Evolutionary conservation across 2,797 vertebrate genomes (phyloP), one percentile per base, ranked within the genome.

Genomic region (Hypotaenidia okinawae): DNA sequence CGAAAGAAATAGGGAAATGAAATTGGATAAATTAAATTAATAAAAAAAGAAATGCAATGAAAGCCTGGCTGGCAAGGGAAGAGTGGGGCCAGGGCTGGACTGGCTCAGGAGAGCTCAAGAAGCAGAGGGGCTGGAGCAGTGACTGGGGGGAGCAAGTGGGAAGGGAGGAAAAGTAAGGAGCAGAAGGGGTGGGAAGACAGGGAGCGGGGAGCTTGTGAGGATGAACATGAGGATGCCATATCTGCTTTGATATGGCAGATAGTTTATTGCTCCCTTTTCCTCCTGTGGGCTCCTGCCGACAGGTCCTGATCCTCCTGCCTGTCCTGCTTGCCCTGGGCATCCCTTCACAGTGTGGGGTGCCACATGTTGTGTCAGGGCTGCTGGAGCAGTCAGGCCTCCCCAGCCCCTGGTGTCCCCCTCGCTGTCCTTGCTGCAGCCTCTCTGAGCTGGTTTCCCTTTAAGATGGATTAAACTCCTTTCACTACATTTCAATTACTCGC

Each of bases 401-500:
- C 33, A 27, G 67, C 28, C 72, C 51, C 78, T 51, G 13, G 15
- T 55, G 43, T 57, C 27, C 73, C 55, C 43, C 27, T 9, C 0
- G 4, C 51, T 39, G 43, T 33, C 61, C 13, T 22, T 57, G 33
- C 63, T 69, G 74, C 35, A 27, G n/a, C 45, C 74, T 43, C 58
- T 76, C 69, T 21, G 63, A 81, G 27, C 47, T 24, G 66, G 1
- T 10, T 35, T 70, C 72, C 27, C 73, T 84, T 61, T 91, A 81
- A 62, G 79, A 82, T 0, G 19, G 88, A 93, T 91, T 92, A 95
- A 94, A 83, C 30, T 67, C 13, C 67, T 95, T 82, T 84, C 59
- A 61, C 86, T 80, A 27, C 75, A 52, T 89, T 96, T 81, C 64
- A 66, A 33, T 96, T 80, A n/a, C 54, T 62, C 49, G 35, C 75